Evolutionary conservation across 2,888 invertebrate genomes (phyloP).

Genomic region (Eutolmus rufibarbis): DNA sequence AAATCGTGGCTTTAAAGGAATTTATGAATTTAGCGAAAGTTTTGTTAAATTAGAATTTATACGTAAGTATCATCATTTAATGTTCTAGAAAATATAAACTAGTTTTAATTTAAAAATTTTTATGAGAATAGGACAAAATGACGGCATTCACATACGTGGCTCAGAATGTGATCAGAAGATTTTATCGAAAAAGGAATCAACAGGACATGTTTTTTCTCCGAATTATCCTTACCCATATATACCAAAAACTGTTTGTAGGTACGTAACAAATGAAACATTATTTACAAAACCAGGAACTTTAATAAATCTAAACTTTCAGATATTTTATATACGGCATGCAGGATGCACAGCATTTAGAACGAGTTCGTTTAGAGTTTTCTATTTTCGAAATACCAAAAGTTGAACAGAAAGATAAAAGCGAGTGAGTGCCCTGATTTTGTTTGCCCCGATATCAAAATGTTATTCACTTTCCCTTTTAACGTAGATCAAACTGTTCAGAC

Average conservation of each 20-base stretch:
- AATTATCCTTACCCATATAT: conserved; percentile 96
- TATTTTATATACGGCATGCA: conserved; percentile 99
- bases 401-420: conserved; percentile 71
- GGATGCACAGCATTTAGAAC: conserved; percentile 94
- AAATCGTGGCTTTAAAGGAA: conserved; percentile 97
- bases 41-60: conserved; percentile 96
- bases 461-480: background rate
- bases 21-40: conserved; percentile 97
- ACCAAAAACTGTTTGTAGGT: conserved; percentile 93
- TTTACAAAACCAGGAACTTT: background rate
- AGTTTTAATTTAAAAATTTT: conserved; percentile 64
- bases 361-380: conserved; percentile 87
- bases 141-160: conserved; percentile 93
- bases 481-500: conserved; percentile 77
- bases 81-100: background rate
- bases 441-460: background rate
- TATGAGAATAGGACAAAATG: conserved; percentile 73
- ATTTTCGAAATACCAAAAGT: conserved; percentile 91
- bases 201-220: conserved; percentile 92
- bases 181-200: conserved; percentile 90
- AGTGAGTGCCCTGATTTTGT: conserved; percentile 68
- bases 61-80: conserved; percentile 57
- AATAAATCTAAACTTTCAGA: conserved; percentile 57
- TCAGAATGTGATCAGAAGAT: conserved; percentile 99
- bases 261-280: conserved; percentile 53